Conservation (phyloP, 2,888 invertebrate genomes). For the Hydropsyche betteni region DNA sequence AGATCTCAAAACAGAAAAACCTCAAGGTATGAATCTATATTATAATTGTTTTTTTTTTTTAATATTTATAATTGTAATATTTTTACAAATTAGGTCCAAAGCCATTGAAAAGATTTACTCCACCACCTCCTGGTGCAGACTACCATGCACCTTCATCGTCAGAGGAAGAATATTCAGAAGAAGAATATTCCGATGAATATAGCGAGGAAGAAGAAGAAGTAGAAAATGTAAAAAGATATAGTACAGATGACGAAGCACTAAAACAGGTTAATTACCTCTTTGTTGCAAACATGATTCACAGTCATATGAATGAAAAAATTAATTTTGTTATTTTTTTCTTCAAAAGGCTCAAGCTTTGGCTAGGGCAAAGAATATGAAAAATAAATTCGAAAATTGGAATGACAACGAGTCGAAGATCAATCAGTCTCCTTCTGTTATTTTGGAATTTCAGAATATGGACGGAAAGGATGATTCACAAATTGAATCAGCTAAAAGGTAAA, state of each 20-base stretch:
- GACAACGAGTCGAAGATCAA: conserved; percentile 67
- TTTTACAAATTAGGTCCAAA: conserved; percentile 69
- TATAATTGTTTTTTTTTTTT: neutral
- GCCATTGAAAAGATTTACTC: conserved; percentile 89
- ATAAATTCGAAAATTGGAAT: conserved; percentile 89
- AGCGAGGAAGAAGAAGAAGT: conserved; percentile 60
- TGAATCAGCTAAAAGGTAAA: conserved; percentile 83
- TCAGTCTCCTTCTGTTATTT: conserved; percentile 58
- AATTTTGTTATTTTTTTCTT: conserved; percentile 31
- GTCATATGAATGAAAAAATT: conserved; percentile 5
- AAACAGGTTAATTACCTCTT: conserved; percentile 64
- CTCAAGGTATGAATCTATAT: conserved; percentile 39
- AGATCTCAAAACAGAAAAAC: conserved; percentile 60
- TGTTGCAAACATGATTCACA: neutral
- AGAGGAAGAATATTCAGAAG: conserved; percentile 61
- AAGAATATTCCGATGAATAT: conserved; percentile 62
- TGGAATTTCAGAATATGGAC: conserved; percentile 62
- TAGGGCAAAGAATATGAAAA: conserved; percentile 83
- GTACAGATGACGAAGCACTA: conserved; percentile 73
- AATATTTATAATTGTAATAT: neutral
- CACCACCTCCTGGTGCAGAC: conserved; percentile 78
- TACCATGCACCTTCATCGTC: conserved; percentile 64
- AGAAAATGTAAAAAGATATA: conserved; percentile 61
- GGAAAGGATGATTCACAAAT: conserved; percentile 79
- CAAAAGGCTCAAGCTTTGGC: conserved; percentile 77